These are phyloP conservation scores for Drosophila robusta DNA, from an alignment of 2,888 invertebrate genomes.

Conservation along the genomic window DNA sequence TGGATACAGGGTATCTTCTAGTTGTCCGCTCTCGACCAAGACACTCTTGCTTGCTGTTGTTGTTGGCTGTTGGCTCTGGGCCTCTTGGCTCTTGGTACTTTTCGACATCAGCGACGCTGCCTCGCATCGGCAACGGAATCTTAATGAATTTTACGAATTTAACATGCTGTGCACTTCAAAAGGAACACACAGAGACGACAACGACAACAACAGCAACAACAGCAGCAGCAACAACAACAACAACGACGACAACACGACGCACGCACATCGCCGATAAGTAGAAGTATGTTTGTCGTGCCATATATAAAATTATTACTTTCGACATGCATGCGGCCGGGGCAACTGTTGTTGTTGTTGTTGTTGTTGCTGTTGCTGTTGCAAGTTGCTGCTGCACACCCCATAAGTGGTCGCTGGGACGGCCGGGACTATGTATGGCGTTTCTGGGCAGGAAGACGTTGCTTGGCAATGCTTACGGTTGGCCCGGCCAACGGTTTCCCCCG, in stretches of 20 bases:
- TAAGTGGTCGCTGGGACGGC: constrained; percentile 36
- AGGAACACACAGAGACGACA: constrained; percentile 69
- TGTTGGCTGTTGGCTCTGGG: constrained; percentile 43
- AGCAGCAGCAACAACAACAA: constrained; percentile 9
- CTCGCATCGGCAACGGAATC: constrained; percentile 79
- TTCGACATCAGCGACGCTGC: constrained; percentile 48
- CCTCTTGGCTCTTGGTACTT: constrained; percentile 48
- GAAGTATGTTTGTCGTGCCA: constrained; percentile 79
- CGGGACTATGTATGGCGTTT: constrained; percentile 28
- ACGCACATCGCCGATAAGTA: constrained; percentile 79
- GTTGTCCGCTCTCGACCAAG: constrained; percentile 25
- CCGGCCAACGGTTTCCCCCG: constrained; percentile 30
- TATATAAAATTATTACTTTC: constrained; percentile 80
- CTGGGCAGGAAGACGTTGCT: constrained; percentile 57
- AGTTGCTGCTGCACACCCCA: constrained; percentile 42
- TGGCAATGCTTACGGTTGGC: constrained; percentile 25
- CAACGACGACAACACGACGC: constrained; percentile 42
- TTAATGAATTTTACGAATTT: constrained; percentile 81
- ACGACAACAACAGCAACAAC: constrained; percentile 16
- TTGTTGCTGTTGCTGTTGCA: constrained; percentile 21
- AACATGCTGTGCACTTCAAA: constrained; percentile 81
- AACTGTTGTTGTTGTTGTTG: constrained; percentile 30
- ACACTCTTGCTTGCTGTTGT: constrained; percentile 17
- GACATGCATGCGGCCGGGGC: constrained; percentile 70
- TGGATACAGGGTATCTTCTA: constrained; percentile 39